Evolutionary conservation across 2,113 vertebrate genomes (phyloP), one percentile per base, ranked within the genome.

Genomic region (Girardinichthys multiradiatus): DNA sequence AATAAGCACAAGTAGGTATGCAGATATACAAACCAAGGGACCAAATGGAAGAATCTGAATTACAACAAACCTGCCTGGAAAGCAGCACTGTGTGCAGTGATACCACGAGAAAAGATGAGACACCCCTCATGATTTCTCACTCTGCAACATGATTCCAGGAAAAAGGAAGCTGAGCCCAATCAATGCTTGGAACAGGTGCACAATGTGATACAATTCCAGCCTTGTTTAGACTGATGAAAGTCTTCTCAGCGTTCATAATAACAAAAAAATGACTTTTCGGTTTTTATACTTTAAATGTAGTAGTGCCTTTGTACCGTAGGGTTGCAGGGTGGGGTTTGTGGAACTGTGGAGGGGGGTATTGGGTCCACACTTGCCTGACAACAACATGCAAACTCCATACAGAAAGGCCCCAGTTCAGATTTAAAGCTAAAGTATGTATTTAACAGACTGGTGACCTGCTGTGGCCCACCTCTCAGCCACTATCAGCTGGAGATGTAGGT

Each of bases 21-120:
- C 65, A 68, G 30, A 57, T 33, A 68, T 68, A 29, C 66, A 68
- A 39, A 26, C 24, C 62, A 15, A n/a, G 48, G 48, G 48, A n/a
- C 2, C 11, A 42, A 15, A 17, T 21, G 15, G 66, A 33, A 35
- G 66, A 68, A 13, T 68, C 21, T 26, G 21, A 68, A 68, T 24
- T 57, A 68, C n/a, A 31, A 54, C 48, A 15, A 21, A n/a, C 29
- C 54, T 33, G 48, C 45, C 66, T 57, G 66, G 8, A 7, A 57
- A 26, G 42, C 28, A 13, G 9, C 9, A 67, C 19, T 8, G 45
- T 65, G 37, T 24, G 35, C 31, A 35, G 15, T n/a, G 10, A 15
- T 29, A 29, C 48, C 57, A 63, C n/a, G 24, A 63, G 31, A 33
- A 24, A 26, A 65, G 64, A 42, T 2, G 12, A 65, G 64, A 10